Evolutionary conservation across 2,113 vertebrate species (phyloP).

Genomic region (Cromileptes altivelis): DNA sequence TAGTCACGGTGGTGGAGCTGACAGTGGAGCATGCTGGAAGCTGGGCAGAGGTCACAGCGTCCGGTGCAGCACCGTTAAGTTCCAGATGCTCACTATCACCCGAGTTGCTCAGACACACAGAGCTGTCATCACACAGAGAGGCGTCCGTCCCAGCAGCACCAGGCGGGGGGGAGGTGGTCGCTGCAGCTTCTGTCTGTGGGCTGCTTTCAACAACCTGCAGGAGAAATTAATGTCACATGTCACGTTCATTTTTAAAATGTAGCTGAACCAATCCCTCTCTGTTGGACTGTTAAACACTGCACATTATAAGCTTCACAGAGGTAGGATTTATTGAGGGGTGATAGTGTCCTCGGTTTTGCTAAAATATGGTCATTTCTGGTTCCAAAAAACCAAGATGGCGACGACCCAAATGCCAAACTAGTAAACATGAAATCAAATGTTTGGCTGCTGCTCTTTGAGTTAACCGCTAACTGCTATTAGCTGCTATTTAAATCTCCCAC

Average conservation of each 20-base stretch:
- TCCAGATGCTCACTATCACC: slow-evolving; percentile 58
- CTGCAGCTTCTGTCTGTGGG: background rate
- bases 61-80: slow-evolving; percentile 25
- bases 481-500: no score
- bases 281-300: background rate
- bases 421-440: no score
- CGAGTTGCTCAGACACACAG: slow-evolving; percentile 73
- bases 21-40: background rate
- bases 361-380: no score
- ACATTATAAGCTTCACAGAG: background rate
- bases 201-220: slow-evolving; percentile 51
- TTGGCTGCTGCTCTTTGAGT: no score
- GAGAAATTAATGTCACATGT: background rate
- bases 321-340: no score
- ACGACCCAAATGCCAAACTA: no score
- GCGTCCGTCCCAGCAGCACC: background rate
- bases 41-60: background rate
- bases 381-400: no score
- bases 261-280: background rate
- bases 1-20: background rate
- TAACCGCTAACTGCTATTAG: no score
- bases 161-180: background rate
- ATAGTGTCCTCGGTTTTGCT: no score
- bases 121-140: background rate
- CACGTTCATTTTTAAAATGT: background rate